Base-by-base conservation (phyloP, 2,797 vertebrate species). In the Mionectes olivaceus region DNA sequence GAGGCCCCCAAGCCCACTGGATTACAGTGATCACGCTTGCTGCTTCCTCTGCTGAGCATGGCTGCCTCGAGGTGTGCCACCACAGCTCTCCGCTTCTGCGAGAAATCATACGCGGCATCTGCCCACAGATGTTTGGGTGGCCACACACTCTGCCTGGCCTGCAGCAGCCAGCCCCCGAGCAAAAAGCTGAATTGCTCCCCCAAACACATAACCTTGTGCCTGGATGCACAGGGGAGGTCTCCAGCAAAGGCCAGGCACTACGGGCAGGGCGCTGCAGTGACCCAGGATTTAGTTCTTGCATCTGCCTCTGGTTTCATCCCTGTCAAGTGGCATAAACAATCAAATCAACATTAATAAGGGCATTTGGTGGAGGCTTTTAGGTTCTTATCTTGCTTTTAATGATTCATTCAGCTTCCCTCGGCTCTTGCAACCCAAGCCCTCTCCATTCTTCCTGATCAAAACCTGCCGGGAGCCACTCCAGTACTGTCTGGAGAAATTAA, bases 271-370 rank as follows among this genome's bases (percentile, higher is more conserved):
- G 4, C 79, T 68, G 83, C 83, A 52, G 65, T 73, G 71, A 71
- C 75, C 17, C 30, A 39, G 17, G 60, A 52, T 52, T 94, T 68
- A 75, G 77, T 73, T 83, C 65, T 86, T 94, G 71, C 70, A 70
- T 88, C 95, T 94, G 83, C 80, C 86, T 91, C 73, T 55, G 84
- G 68, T 95, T 94, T 94, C 80, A 65, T 70, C 49, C 59, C 81
- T 74, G 93, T 75, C 76, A 93, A 95, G 74, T 52, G 69, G 77
- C 68, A 93, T 91, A 92, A 96, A 74, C 78, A 63, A 89, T 88
- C 78, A 93, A 86, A 93, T 56, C 75, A 76, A 73, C 83, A 46
- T 52, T 92, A 95, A 68, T 76, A 77, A 68, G 67, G 60, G 79
- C 64, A 85, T 87, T 89, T 87, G 82, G 82, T 76, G 52, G 68